phyloP scores from a whole-genome alignment of 2,888 invertebrate genomes.

The Corbicula japonica region DNA sequence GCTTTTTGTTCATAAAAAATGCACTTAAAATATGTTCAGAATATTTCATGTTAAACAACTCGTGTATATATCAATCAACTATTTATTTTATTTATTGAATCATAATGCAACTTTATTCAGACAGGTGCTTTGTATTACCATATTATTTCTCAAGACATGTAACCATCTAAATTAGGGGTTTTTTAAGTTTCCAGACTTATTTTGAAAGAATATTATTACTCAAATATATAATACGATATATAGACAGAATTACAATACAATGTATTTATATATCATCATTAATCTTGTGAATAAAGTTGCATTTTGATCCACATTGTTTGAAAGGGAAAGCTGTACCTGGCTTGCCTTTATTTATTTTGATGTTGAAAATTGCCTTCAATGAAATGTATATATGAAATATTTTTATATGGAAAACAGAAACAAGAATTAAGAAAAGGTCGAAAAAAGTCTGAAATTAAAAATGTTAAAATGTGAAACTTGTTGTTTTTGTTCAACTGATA shows the following conservation, averaged over 20 bases:
- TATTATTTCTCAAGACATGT: too few species aligned
- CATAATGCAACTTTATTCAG: slow-evolving; percentile 19
- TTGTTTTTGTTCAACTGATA: too few species aligned
- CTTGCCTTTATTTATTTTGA: slow-evolving; percentile 39
- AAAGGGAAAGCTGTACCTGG: slow-evolving; percentile 61
- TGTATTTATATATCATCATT: too few species aligned
- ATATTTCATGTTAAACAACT: slow-evolving; percentile 1
- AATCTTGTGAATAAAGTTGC: too few species aligned
- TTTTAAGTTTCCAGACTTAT: too few species aligned
- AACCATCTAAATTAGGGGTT: too few species aligned
- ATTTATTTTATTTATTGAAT: slow-evolving; percentile 33
- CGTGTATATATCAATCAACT: slow-evolving; percentile 20
- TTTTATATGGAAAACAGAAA: slow-evolving; percentile 69
- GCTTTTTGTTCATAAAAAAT: slow-evolving; percentile 8
- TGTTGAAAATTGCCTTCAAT: slow-evolving; percentile 46
- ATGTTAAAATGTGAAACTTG: slow-evolving; percentile 40
- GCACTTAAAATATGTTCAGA: slow-evolving; percentile 27
- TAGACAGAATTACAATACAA: too few species aligned
- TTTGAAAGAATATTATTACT: too few species aligned
- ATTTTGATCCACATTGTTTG: too few species aligned
- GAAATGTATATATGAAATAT: slow-evolving; percentile 59
- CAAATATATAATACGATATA: too few species aligned
- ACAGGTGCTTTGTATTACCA: background rate
- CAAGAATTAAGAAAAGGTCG: slow-evolving; percentile 43
- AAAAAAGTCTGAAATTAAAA: slow-evolving; percentile 47